phyloP scores from a whole-genome alignment of 1,140 invertebrate genomes.

The Caenorhabditis remanei region DNA sequence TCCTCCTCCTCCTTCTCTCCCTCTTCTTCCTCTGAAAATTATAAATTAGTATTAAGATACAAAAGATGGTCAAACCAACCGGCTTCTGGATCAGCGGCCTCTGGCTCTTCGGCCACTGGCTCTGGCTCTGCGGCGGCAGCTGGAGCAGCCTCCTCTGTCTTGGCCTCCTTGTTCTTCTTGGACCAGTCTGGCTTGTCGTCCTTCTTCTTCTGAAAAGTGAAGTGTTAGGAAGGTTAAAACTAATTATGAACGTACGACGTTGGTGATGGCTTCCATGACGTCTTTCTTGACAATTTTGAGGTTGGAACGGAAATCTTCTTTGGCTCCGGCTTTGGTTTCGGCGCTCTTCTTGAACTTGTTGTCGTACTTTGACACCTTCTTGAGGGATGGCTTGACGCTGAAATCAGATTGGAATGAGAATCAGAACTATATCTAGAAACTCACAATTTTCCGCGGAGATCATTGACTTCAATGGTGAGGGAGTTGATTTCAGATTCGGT shows the following conservation, averaged over 20 bases:
- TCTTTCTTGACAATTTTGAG: slow-evolving; percentile 67
- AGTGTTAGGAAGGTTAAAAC: background rate
- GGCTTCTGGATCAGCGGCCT: slow-evolving; percentile 46
- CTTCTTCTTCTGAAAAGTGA: slow-evolving; percentile 59
- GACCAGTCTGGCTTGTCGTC: slow-evolving; percentile 68
- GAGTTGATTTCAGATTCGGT: slow-evolving; percentile 97
- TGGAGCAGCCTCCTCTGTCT: slow-evolving; percentile 41
- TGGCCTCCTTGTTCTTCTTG: slow-evolving; percentile 63
- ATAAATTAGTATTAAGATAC: no score
- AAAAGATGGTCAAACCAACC: background rate
- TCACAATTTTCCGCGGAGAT: slow-evolving; percentile 99
- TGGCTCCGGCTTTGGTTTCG: slow-evolving; percentile 48
- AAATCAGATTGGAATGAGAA: slow-evolving; percentile 36
- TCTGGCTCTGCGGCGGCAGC: slow-evolving; percentile 36
- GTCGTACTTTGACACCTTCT: slow-evolving; percentile 99
- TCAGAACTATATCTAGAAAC: slow-evolving; percentile 79
- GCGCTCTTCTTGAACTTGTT: slow-evolving; percentile 83
- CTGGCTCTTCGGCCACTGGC: slow-evolving; percentile 24
- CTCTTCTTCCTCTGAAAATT: slow-evolving; percentile 34
- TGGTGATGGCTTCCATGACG: slow-evolving; percentile 58
- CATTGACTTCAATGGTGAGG: slow-evolving; percentile 98
- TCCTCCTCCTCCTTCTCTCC: slow-evolving; percentile 48
- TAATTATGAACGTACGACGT: slow-evolving; percentile 31
- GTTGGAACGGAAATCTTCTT: slow-evolving; percentile 65
- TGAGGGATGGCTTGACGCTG: slow-evolving; percentile 94